These are phyloP conservation scores for Zaprionus africanus DNA, from an alignment of 1,140 invertebrate species.

Conservation along the genomic window DNA sequence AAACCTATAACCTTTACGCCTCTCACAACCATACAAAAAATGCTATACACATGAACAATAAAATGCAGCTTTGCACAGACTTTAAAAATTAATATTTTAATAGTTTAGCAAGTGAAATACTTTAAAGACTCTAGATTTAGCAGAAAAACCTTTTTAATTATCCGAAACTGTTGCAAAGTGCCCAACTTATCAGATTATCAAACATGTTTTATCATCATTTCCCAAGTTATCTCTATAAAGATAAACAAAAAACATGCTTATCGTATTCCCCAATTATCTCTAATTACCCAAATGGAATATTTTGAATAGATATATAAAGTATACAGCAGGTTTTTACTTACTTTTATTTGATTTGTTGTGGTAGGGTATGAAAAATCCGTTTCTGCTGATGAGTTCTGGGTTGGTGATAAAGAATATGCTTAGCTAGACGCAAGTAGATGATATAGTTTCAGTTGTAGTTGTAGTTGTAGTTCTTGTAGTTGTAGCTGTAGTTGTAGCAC, in stretches of 20 bases:
- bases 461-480: conserved; percentile 37
- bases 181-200: not conserved
- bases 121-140: too few species aligned
- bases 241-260: not conserved
- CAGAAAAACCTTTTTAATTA: not conserved
- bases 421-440: conserved; percentile 46
- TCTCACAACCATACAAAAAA: too few species aligned
- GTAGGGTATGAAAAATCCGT: conserved; percentile 55
- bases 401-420: conserved; percentile 28
- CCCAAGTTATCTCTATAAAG: not conserved
- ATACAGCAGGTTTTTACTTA: conserved; percentile 45
- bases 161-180: not conserved
- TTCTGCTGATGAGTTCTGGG: conserved; percentile 11
- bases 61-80: too few species aligned
- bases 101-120: too few species aligned
- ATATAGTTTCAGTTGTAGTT: conserved; percentile 33
- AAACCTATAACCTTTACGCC: too few species aligned
- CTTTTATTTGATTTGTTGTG: conserved; percentile 54
- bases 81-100: too few species aligned
- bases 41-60: too few species aligned
- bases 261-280: not conserved
- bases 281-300: not conserved
- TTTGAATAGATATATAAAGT: not conserved
- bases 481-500: conserved; percentile 48
- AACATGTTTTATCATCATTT: not conserved